Conservation (phyloP, 2,888 invertebrate species). For the Coecobrya sp. region DNA sequence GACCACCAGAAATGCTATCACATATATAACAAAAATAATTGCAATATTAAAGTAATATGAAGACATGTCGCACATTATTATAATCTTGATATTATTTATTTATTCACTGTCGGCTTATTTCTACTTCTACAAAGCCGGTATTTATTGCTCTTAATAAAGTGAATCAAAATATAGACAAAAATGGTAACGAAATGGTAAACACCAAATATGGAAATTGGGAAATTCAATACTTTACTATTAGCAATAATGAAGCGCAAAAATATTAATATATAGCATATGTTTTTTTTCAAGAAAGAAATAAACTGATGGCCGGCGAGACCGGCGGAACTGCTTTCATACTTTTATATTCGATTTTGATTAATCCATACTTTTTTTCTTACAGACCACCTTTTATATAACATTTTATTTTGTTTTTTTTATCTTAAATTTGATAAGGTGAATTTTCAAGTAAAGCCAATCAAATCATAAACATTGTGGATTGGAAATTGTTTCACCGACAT, state of each 20-base stretch:
- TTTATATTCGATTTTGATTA: not conserved
- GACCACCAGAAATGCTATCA: not conserved
- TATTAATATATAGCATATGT: not conserved
- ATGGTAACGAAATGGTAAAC: not conserved
- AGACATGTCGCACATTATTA: not conserved
- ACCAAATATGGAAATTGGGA: not conserved
- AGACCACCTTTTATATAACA: not conserved
- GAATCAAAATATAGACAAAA: not conserved
- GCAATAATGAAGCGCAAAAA: not conserved
- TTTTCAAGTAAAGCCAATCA: not conserved
- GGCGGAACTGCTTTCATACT: not conserved
- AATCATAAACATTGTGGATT: constrained; percentile 9
- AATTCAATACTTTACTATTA: not conserved
- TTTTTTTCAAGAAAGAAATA: not conserved
- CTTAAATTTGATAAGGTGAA: not conserved
- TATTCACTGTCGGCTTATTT: not conserved
- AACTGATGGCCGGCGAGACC: not conserved
- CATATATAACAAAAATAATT: not conserved
- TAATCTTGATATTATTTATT: too few species aligned
- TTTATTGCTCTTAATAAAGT: not conserved
- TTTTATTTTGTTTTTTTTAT: not conserved
- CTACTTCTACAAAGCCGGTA: not conserved
- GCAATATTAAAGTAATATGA: not conserved
- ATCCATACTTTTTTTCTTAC: not conserved
- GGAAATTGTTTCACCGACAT: constrained; percentile 32